Percentiles rank a stretch among this genome's conserved stretches.
phyloP scores from a whole-genome alignment of 2,797 vertebrate species.

The Gadopsis bispinosus region DNA sequence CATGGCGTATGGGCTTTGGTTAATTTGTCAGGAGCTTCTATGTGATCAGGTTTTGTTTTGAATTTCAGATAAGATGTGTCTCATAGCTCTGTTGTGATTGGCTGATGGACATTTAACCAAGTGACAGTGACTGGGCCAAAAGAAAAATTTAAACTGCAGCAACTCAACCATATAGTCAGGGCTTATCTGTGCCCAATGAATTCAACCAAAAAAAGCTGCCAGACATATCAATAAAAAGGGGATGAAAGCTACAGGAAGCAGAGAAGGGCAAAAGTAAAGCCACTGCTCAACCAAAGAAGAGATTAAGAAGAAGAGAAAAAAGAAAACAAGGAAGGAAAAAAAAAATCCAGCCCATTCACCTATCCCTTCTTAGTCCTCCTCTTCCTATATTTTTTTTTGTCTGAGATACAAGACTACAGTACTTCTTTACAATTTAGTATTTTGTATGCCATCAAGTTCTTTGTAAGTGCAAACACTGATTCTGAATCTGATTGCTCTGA shows the following conservation, averaged over 20 bases:
- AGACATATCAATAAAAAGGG: constrained; percentile 16
- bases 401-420: neutral
- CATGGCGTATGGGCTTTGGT: constrained; percentile 40
- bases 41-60: neutral
- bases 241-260: constrained; percentile 2
- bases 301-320: constrained; percentile 18
- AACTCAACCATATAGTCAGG: neutral
- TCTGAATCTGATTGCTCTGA: neutral
- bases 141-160: constrained; percentile 2
- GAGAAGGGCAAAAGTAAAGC: neutral
- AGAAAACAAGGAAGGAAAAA: neutral
- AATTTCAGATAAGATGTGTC: neutral
- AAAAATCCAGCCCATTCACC: neutral
- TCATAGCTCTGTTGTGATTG: constrained; percentile 5
- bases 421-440: neutral
- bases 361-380: neutral
- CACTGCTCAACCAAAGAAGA: neutral
- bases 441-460: neutral
- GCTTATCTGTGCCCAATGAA: constrained; percentile 64
- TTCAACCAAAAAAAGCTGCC: constrained; percentile 12
- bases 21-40: constrained; percentile 1
- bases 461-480: neutral
- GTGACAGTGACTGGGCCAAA: constrained; percentile 22
- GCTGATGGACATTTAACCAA: constrained; percentile 21
- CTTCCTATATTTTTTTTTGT: neutral